Percentiles rank a stretch among this genome's conserved stretches.
Conservation (phyloP, 2,888 invertebrate genomes). For the Ellobium chinense region DNA sequence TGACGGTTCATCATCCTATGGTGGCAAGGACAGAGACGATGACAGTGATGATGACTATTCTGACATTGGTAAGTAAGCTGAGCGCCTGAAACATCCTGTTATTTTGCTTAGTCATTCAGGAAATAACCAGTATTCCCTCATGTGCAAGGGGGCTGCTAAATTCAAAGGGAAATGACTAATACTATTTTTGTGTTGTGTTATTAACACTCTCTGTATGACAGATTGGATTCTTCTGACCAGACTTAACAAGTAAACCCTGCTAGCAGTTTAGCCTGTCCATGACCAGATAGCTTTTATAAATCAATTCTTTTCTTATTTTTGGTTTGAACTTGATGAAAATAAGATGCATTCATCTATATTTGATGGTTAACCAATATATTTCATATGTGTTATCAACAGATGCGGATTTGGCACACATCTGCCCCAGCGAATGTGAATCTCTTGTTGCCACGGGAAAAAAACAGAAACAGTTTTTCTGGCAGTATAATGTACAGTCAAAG, state of each 20-base stretch:
- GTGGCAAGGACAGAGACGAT: constrained; percentile 52
- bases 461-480: constrained; percentile 90
- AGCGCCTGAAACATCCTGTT: neutral
- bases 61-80: constrained; percentile 59
- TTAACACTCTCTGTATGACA: no score
- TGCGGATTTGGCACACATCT: constrained; percentile 45
- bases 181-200: no score
- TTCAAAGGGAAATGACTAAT: no score
- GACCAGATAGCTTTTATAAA: no score
- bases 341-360: no score
- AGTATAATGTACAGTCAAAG: constrained; percentile 98
- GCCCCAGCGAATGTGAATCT: constrained; percentile 47
- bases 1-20: constrained; percentile 22
- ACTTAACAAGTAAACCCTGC: no score
- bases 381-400: constrained; percentile 34
- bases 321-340: no score
- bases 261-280: no score
- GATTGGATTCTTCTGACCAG: no score
- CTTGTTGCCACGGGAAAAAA: constrained; percentile 55
- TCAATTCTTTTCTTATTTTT: no score
- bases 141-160: no score
- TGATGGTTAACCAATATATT: neutral
- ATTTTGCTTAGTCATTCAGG: neutral
- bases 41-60: constrained; percentile 55
- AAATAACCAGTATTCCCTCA: neutral